Base-by-base conservation (phyloP, 2,797 vertebrate species). In the Enteromius treurensis region DNA sequence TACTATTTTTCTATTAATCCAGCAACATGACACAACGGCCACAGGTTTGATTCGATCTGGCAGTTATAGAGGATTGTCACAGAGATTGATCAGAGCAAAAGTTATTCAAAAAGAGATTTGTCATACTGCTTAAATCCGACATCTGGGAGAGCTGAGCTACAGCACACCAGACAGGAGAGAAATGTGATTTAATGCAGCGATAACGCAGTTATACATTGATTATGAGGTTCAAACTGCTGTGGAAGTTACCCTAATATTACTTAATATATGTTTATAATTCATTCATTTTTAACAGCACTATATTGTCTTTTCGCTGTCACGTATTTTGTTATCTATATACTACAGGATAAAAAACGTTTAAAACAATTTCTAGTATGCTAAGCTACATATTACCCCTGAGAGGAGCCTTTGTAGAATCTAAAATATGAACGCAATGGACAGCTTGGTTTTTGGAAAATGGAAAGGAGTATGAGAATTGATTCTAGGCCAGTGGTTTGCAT, bases 121-220 rank as follows among this genome's bases (percentile, higher is more conserved):
- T 84, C 42, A 84, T 60, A 53, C 17, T 37, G 62, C 70, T 47
- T 68, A 19, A 53, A 49, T 37, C 40, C 23, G 11, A 40, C 58
- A 53, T 60, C 19, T 51, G 5, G 21, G 78, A 70, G 81, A 40
- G 9, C 32, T 64, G 58, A 14, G 17, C 3, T 21, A 14, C 15
- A 40, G 73, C 37, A n/a, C 49, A 29, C n/a, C 9, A 17, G 40
- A 23, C 65, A 37, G 42, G 42, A 77, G 53, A 70, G 51, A 42
- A 80, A 29, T 47, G 37, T 73, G 68, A 80, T 71, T 62, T 49
- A 80, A 68, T 49, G 32, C 42, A 42, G 29, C 77, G 58, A 68
- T 77, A 60, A 77, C 26, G 21, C 11, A 37, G 55, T 80, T 37
- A 40, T 76, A 21, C 15, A 62, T 34, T 58, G 55, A 75, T 55